Conservation (phyloP, 2,113 vertebrate genomes). For the Gymnobelideus leadbeateri region DNA sequence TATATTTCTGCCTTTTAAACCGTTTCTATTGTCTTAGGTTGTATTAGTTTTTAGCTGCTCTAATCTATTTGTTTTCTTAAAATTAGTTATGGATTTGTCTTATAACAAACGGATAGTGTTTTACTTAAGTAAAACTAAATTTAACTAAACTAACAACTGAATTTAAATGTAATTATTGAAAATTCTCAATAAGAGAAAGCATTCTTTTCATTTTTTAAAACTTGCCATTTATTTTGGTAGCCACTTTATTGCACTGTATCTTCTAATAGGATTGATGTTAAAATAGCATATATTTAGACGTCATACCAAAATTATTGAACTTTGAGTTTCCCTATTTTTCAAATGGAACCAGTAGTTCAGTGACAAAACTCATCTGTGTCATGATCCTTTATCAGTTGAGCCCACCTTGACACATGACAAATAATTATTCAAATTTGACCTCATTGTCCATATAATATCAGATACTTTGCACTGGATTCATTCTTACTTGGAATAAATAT, state of each 20-base stretch:
- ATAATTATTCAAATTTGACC: neutral
- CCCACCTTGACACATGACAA: neutral
- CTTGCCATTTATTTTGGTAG: neutral
- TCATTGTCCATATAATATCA: neutral
- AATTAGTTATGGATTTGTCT: neutral
- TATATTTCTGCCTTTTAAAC: neutral
- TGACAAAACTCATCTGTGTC: neutral
- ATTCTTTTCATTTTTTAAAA: neutral
- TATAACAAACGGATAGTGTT: neutral
- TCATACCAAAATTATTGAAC: neutral
- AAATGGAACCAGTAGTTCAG: neutral
- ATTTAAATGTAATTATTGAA: neutral
- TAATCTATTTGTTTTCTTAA: neutral
- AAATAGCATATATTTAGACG: neutral
- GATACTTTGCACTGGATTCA: neutral
- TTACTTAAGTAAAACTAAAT: neutral
- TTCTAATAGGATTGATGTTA: neutral
- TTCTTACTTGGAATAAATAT: neutral
- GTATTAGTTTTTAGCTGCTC: neutral
- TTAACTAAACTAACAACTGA: neutral
- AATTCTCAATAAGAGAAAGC: neutral
- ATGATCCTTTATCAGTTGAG: neutral
- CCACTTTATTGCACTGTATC: neutral
- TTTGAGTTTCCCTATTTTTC: neutral
- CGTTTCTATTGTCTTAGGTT: neutral